A percentile compares a stretch with the other conserved stretches of the same genome.
Evolutionary conservation across 37 sponge, comb jelly and placozoan genomes (phyloP).

Genomic region (Beroe forskalii): DNA sequence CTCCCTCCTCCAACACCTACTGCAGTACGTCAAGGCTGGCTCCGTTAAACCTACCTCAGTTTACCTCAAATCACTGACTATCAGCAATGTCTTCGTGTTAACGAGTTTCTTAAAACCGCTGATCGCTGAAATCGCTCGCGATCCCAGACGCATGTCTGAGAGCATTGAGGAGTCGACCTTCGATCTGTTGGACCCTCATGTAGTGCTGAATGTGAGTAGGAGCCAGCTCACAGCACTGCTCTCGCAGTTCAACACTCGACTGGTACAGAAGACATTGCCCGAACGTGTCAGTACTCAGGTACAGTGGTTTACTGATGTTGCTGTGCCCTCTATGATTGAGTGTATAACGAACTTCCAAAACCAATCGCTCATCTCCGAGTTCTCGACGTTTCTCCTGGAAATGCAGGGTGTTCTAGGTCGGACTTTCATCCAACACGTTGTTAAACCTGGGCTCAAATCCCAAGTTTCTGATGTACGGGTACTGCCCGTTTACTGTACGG

Average conservation of each 20-base stretch:
- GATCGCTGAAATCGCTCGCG: not conserved
- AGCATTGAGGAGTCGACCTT: slow-evolving; percentile 8
- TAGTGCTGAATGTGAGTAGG: not conserved
- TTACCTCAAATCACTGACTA: slow-evolving; percentile 53
- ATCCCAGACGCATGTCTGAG: not conserved
- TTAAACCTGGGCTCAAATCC: not conserved
- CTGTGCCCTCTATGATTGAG: not conserved
- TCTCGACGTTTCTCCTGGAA: not conserved
- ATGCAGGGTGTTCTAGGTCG: slow-evolving; percentile 31
- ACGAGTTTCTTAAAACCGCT: not conserved
- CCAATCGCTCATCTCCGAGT: slow-evolving; percentile 1
- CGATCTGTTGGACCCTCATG: slow-evolving; percentile 37
- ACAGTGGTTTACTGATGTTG: not conserved
- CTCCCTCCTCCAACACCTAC: not conserved
- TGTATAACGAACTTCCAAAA: not conserved
- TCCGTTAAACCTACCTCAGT: not conserved
- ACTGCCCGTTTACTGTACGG: slow-evolving; percentile 28
- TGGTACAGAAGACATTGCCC: not conserved
- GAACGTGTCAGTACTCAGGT: not conserved
- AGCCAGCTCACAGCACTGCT: not conserved
- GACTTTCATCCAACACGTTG: slow-evolving; percentile 9
- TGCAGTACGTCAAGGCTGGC: not conserved
- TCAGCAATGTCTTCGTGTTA: slow-evolving; percentile 33
- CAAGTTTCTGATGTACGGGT: slow-evolving; percentile 14
- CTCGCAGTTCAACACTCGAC: slow-evolving; percentile 9